These are phyloP conservation scores for Acanthosepion lycidas DNA, from an alignment of 2,888 invertebrate genomes.

Conservation along the genomic window DNA sequence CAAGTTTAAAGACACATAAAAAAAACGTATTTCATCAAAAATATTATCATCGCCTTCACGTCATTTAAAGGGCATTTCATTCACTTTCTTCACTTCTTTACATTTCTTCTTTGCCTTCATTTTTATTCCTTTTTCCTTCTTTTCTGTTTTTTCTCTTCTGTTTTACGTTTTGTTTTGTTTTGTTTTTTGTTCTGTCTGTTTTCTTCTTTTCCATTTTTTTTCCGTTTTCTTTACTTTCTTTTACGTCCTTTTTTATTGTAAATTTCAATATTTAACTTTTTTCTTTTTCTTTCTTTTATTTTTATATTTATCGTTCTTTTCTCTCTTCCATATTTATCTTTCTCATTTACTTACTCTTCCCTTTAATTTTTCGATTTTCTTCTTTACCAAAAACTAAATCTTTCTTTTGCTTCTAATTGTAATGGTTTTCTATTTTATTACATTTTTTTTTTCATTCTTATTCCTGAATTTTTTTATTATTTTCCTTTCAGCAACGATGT, in stretches of 20 bases:
- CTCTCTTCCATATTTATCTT: background rate
- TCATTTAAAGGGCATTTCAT: too few relatives aligned
- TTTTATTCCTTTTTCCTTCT: background rate
- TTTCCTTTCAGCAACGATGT: too few relatives aligned
- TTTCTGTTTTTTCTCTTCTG: background rate
- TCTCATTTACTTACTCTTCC: too few relatives aligned
- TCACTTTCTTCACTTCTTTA: background rate
- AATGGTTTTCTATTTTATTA: background rate
- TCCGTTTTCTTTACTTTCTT: too few relatives aligned
- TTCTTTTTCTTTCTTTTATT: background rate
- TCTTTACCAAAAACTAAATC: background rate
- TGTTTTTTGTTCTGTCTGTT: too few relatives aligned
- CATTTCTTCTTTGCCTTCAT: background rate
- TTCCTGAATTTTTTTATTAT: background rate
- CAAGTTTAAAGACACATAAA: too few relatives aligned
- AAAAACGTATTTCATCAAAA: too few relatives aligned
- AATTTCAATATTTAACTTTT: background rate
- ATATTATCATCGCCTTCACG: too few relatives aligned
- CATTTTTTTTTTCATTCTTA: background rate
- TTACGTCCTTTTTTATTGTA: background rate
- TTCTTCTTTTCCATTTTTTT: background rate
- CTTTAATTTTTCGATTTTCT: too few relatives aligned
- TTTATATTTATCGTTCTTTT: background rate
- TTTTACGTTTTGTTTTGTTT: background rate
- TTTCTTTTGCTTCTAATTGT: background rate